Evolutionary conservation across 2,113 vertebrate genomes (phyloP).

Genomic region (Taxidea taxus): DNA sequence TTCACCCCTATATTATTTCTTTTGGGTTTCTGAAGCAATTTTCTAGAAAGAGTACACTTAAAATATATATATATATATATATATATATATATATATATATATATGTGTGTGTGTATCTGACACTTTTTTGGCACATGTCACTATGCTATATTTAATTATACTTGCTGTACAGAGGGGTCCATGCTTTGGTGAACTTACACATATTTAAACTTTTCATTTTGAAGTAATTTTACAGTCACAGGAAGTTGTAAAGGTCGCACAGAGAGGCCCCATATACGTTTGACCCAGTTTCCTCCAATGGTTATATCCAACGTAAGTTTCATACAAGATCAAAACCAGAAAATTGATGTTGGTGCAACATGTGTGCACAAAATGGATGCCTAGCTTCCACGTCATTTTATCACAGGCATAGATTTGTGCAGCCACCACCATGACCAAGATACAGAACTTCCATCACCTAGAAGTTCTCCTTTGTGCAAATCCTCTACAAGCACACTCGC

Average conservation of each 20-base stretch:
- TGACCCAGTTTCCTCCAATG: not conserved
- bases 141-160: not conserved
- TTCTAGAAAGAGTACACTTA: not conserved
- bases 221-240: not conserved
- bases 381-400: not conserved
- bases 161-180: not conserved
- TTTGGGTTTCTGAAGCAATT: not conserved
- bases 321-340: not conserved
- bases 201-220: not conserved
- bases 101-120: too few relatives aligned
- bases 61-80: not conserved
- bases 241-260: not conserved
- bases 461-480: not conserved
- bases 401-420: not conserved
- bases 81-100: too few relatives aligned
- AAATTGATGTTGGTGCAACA: not conserved
- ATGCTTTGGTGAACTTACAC: not conserved
- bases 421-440: not conserved
- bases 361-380: not conserved
- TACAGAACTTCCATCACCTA: fast-evolving
- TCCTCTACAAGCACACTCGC: not conserved
- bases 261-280: not conserved
- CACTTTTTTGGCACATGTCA: too few relatives aligned
- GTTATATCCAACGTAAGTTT: not conserved
- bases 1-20: not conserved